Conservation (phyloP, 2,888 invertebrate genomes). For the Conistra vaccinii region DNA sequence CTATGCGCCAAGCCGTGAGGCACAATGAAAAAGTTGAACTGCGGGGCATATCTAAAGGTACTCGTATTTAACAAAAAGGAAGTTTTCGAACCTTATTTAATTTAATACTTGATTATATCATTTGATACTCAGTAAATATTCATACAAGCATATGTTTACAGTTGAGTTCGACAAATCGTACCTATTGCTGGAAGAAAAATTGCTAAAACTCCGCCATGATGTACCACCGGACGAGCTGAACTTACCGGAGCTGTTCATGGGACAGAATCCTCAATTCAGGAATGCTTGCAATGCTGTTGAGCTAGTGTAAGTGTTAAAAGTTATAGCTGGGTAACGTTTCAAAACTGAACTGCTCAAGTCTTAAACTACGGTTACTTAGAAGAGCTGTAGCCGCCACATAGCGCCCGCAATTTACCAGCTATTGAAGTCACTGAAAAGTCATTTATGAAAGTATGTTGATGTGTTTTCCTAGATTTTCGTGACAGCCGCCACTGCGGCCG, state of each 20-base stretch:
- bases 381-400: no score
- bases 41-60: slow-evolving; percentile 43
- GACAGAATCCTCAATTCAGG: slow-evolving; percentile 87
- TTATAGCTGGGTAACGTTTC: background rate
- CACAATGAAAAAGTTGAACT: slow-evolving; percentile 26
- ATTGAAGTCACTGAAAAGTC: no score
- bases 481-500: no score
- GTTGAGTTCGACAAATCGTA: slow-evolving; percentile 46
- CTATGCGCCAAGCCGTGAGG: slow-evolving; percentile 71
- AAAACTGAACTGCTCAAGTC: background rate
- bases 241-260: slow-evolving; percentile 84
- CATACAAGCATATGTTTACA: slow-evolving; percentile 21
- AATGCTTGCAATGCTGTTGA: slow-evolving; percentile 90
- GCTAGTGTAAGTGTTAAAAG: slow-evolving; percentile 76
- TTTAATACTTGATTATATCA: background rate
- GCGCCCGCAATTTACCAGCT: no score
- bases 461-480: no score
- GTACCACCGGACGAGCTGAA: background rate
- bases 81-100: no score
- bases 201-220: background rate
- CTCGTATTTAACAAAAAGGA: no score
- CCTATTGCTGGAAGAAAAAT: slow-evolving; percentile 11
- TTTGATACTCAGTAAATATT: slow-evolving; percentile 8
- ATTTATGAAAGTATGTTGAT: no score
- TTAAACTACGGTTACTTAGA: no score